Evolutionary conservation across 2,888 invertebrate genomes (phyloP), one percentile per base, ranked within the genome.

Genomic region (Tortrix viridana): DNA sequence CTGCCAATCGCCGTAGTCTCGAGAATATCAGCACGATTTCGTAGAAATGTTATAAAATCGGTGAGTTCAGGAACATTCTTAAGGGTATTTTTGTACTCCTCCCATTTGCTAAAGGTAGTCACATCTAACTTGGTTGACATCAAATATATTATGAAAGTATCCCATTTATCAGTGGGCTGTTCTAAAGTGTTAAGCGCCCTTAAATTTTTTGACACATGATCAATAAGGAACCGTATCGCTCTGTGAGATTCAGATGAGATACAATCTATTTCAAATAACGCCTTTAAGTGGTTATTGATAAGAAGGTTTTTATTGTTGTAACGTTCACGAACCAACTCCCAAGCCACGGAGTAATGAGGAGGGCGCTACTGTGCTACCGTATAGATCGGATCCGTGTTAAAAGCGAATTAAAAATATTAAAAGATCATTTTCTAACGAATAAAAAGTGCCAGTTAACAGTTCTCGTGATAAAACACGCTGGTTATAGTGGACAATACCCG

Each of bases 321-420:
- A 16, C 65, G 38, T 18, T 57, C 44, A 14, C 65, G 47, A 18
- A 65, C n/a, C 18, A 53, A 44, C 1, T 65, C 47, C 65, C 65
- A 65, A n/a, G 65, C 65, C 18, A 65, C 16, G 1, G 43, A 18
- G 58, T 65, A 65, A 53, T 66, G n/a, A n/a, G n/a, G 23, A 23
- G 23, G 23, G 23, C 23, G 23, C 23, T 4, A 23, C 23, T 23
- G 23, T 23, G 23, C 23, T 23, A 23, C 23, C 23, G 23, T 23
- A 23, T 23, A 23, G 23, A 23, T 23, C 23, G 5, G 23, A 23
- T 23, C 23, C 23, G 23, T 23, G 23, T 4, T 5, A 23, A 23
- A 1, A 23, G 5, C 4, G 1, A 23, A 23, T 23, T 23, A 5
- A 23, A 23, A 23, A 23, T 5, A 23, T 4, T 23, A 3, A 23